Percentiles rank a stretch among this genome's conserved stretches.
Evolutionary conservation across 2,797 vertebrate genomes (phyloP).

Genomic region (Falco concolor): DNA sequence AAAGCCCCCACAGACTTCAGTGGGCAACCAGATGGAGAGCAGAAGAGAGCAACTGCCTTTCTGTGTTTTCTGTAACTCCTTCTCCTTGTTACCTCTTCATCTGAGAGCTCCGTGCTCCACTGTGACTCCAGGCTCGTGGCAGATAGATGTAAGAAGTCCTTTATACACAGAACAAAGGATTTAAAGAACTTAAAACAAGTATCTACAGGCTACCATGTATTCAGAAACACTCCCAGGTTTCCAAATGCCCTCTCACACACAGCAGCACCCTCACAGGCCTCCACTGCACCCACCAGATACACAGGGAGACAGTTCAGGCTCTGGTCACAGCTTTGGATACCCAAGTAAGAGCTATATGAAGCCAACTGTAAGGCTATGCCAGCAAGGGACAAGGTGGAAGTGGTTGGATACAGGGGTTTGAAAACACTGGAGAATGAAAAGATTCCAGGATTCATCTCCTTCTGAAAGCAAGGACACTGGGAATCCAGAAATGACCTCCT

Average conservation of each 20-base stretch:
- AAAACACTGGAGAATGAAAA: neutral
- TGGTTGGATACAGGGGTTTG: neutral
- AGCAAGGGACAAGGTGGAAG: neutral
- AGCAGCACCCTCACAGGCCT: neutral
- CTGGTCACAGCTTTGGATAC: neutral
- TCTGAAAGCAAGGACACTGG: neutral
- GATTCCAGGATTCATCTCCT: neutral
- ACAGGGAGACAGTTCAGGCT: neutral
- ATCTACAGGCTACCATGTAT: neutral
- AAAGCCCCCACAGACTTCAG: neutral
- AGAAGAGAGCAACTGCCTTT: neutral
- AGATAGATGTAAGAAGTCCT: constrained; percentile 87
- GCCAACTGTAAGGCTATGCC: neutral
- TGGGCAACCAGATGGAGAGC: neutral
- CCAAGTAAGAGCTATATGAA: neutral
- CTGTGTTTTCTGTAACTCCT: neutral
- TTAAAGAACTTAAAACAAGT: constrained; percentile 33
- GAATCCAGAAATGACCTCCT: neutral
- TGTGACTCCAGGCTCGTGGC: constrained; percentile 80
- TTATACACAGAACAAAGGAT: constrained; percentile 78
- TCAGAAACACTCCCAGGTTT: neutral
- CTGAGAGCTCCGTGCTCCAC: constrained; percentile 59
- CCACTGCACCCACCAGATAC: neutral
- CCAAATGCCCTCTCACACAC: neutral
- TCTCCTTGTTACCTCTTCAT: constrained; percentile 81